These are phyloP conservation scores for Rhinolophus sinicus DNA, from an alignment of 2,113 vertebrate genomes.

Conservation along the genomic window DNA sequence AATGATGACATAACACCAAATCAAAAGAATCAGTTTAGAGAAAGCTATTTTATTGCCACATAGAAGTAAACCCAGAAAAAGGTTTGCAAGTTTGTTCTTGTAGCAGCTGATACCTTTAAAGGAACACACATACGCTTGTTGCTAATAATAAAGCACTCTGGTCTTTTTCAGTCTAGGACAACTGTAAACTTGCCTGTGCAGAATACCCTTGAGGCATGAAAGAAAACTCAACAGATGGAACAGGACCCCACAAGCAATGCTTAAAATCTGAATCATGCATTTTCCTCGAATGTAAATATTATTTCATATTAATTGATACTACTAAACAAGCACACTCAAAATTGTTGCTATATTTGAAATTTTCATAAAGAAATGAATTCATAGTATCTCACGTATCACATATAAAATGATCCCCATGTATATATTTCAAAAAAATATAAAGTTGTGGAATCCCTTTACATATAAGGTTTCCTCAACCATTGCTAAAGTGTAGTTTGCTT, in stretches of 20 bases:
- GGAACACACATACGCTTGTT: neutral
- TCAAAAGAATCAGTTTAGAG: slow-evolving; percentile 17
- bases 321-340: neutral
- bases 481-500: neutral
- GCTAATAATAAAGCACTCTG: slow-evolving; percentile 27
- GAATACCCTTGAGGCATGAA: slow-evolving; percentile 46
- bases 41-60: slow-evolving; percentile 41
- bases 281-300: slow-evolving; percentile 38
- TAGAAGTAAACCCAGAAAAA: neutral
- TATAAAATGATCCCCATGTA: neutral
- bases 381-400: neutral
- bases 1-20: neutral
- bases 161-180: slow-evolving; percentile 28
- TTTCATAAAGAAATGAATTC: slow-evolving; percentile 10
- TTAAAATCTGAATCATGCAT: slow-evolving; percentile 31
- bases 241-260: neutral
- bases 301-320: slow-evolving; percentile 40
- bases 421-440: neutral
- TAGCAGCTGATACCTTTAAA: slow-evolving; percentile 34
- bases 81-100: slow-evolving; percentile 65
- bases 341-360: neutral
- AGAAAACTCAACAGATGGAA: neutral
- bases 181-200: slow-evolving; percentile 48
- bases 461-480: neutral
- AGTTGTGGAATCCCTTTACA: neutral